Conservation (phyloP, 2,888 invertebrate genomes). For the Megaustenia siamemsis region DNA sequence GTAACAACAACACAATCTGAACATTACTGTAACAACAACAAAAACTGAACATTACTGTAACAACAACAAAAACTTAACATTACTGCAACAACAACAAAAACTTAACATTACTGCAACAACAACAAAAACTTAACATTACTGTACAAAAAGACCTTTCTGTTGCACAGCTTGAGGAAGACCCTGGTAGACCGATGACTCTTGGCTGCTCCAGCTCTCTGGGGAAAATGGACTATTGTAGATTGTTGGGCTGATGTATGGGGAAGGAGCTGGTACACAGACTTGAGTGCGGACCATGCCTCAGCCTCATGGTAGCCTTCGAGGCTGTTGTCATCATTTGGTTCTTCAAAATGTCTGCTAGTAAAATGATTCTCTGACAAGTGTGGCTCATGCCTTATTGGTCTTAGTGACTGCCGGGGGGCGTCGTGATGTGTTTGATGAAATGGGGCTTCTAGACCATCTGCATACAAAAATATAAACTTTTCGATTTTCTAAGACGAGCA, state of each 20-base stretch:
- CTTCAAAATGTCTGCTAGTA: not conserved
- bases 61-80: too few species aligned
- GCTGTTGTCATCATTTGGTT: not conserved
- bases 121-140: too few species aligned
- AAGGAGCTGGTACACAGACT: constrained; percentile 12
- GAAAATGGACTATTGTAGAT: not conserved
- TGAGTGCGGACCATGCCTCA: not conserved
- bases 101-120: too few species aligned
- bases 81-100: too few species aligned
- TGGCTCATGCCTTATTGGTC: not conserved
- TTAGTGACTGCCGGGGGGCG: not conserved
- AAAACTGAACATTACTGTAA: too few species aligned
- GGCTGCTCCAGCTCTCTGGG: constrained; percentile 31
- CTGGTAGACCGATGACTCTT: constrained; percentile 30
- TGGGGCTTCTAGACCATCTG: not conserved
- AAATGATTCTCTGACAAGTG: not conserved
- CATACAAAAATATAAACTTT: too few species aligned
- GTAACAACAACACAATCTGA: too few species aligned
- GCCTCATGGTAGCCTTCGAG: not conserved
- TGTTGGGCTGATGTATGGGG: constrained; percentile 23
- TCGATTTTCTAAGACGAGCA: too few species aligned
- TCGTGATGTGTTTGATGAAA: not conserved
- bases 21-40: too few species aligned
- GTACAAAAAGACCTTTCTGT: too few species aligned
- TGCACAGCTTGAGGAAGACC: constrained; percentile 3